Base-by-base conservation (phyloP, 2,797 vertebrate species). In the Poliocrania exsul region DNA sequence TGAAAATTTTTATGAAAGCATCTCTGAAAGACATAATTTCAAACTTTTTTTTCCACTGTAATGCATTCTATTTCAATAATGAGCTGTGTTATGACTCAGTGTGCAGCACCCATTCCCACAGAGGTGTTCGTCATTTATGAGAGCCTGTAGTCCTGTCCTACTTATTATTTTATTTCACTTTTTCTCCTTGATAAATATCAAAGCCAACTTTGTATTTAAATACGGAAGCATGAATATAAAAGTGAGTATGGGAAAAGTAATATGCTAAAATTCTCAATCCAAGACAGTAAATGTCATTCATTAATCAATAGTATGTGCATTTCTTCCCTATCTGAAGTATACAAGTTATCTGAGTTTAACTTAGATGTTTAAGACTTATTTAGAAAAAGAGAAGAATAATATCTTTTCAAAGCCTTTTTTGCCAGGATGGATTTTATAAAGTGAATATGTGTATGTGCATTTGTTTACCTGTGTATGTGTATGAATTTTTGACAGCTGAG, bases 381-480 rank as follows among this genome's bases (percentile, higher is more conserved):
- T 78, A 75, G 17, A 58, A 73, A 91, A 86, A 40, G 16, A 2
- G 13, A 58, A 64, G 15, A 31, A 56, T 47, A 0, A 5, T 65
- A 19, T 56, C 2, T 61, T 93, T 75, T 42, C 33, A 70, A 92
- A 77, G 2, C 0, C 6, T 44, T 85, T 72, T 85, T 60, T 10
- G 53, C 9, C 5, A 14, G 10, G 10, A 51, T 44, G 3, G 11
- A 21, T 75, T 86, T 81, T 57, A 44, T 9, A 37, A 13, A 46
- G 2, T 21, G 17, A 28, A 4, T 40, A 2, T 25, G 3, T 50
- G 5, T 50, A 4, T 19, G 4, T 24, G 6, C 4, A 13, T 60
- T 44, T 61, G 5, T 65, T 75, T 46, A 6, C 15, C 4, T 51
- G 6, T 14, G 8, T 61, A 16, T 25, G 3, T 17, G 12, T 51